Evolutionary conservation across 2,113 vertebrate species (phyloP).

Genomic region (Parus major): DNA sequence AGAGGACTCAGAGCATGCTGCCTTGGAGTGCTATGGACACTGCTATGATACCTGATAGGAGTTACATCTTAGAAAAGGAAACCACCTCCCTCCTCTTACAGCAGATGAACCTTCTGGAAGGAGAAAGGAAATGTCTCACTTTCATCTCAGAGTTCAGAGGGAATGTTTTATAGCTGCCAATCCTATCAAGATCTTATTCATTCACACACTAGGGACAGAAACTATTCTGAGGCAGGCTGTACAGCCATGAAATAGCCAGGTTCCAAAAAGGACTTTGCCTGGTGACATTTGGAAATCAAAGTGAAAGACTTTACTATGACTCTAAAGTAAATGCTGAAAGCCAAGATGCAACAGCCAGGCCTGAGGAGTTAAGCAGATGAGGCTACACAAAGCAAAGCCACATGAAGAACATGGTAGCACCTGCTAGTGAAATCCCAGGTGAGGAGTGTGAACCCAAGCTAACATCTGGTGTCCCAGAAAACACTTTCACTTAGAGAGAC

Average conservation of each 20-base stretch:
- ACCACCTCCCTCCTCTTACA: background rate
- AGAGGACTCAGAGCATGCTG: background rate
- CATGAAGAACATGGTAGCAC: background rate
- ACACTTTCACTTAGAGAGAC: background rate
- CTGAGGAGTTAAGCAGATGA: background rate
- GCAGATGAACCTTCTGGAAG: background rate
- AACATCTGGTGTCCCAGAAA: background rate
- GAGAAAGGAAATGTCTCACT: conserved; percentile 12
- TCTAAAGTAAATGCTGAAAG: background rate
- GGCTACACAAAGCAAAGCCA: background rate
- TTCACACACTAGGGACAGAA: background rate
- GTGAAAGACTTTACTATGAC: background rate
- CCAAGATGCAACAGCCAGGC: background rate
- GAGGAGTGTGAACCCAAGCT: background rate
- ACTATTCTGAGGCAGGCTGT: background rate
- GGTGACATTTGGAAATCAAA: background rate
- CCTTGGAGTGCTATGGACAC: background rate
- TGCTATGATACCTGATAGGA: background rate
- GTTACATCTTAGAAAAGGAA: background rate
- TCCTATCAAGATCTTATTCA: background rate
- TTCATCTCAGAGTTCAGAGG: conserved; percentile 58
- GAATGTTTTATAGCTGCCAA: conserved; percentile 42
- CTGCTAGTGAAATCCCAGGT: background rate
- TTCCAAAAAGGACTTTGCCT: background rate
- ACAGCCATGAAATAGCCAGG: background rate